Percentiles rank a stretch among this genome's conserved stretches.
These are phyloP conservation scores for Pterostichus niger DNA, from an alignment of 2,888 invertebrate genomes.

Conservation along the genomic window DNA sequence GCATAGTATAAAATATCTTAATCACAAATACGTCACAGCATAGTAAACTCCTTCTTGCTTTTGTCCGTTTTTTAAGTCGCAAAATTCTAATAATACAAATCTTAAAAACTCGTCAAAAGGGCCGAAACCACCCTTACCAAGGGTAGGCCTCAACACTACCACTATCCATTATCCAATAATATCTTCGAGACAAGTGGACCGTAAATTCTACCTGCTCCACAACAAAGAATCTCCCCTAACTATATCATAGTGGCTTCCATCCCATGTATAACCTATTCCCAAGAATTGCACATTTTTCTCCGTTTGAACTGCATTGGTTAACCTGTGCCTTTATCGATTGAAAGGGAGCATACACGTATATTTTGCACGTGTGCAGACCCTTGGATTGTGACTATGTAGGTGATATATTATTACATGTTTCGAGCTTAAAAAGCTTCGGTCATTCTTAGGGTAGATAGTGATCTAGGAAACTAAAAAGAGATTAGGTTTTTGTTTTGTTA, in stretches of 20 bases:
- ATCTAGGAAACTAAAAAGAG: conserved; percentile 16
- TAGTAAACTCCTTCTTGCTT: conserved; percentile 37
- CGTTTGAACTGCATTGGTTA: not conserved
- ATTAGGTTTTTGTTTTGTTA: conserved; percentile 21
- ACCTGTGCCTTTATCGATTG: not conserved
- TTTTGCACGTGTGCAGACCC: conserved; percentile 61
- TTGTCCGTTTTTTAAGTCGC: conserved; percentile 64
- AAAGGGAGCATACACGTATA: conserved; percentile 6
- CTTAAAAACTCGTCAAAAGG: conserved; percentile 62
- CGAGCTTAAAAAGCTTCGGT: conserved; percentile 22
- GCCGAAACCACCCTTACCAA: conserved; percentile 59
- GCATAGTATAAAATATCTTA: conserved; percentile 59
- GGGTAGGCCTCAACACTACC: conserved; percentile 62
- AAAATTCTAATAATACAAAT: conserved; percentile 63
- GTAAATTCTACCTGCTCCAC: conserved; percentile 71
- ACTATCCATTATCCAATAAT: conserved; percentile 75
- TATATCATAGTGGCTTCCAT: conserved; percentile 31
- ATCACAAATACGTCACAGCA: conserved; percentile 38
- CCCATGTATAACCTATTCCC: not conserved
- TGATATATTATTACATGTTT: conserved; percentile 55
- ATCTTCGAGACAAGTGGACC: conserved; percentile 75
- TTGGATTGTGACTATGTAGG: conserved; percentile 31
- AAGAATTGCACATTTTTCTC: not conserved
- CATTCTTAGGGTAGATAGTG: conserved; percentile 28
- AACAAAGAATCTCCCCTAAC: conserved; percentile 52